A percentile compares a stretch with the other conserved stretches of the same genome.
Evolutionary conservation across 2,113 vertebrate genomes (phyloP).

Genomic region (Gymnorhina tibicen): DNA sequence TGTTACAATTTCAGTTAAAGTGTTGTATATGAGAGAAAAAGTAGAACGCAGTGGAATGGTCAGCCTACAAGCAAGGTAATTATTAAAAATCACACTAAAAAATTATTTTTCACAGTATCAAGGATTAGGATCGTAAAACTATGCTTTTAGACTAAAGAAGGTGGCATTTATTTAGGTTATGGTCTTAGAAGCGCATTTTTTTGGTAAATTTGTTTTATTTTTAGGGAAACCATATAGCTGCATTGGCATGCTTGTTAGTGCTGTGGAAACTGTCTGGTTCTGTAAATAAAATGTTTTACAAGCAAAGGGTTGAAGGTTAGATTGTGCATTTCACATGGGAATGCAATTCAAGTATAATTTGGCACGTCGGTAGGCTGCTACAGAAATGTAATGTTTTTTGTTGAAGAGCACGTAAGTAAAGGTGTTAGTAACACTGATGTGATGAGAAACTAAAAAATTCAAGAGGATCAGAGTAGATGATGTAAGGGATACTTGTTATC

Average conservation of each 20-base stretch:
- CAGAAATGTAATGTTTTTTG: background rate
- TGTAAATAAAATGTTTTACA: background rate
- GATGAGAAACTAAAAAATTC: background rate
- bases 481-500: background rate
- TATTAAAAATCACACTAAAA: background rate
- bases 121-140: background rate
- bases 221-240: background rate
- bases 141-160: background rate
- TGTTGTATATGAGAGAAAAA: background rate
- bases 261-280: background rate
- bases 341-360: background rate
- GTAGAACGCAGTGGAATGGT: background rate
- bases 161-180: background rate
- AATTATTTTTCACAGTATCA: background rate
- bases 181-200: background rate
- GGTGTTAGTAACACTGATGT: background rate
- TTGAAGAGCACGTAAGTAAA: background rate
- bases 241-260: background rate
- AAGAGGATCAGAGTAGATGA: background rate
- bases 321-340: background rate
- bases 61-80: background rate
- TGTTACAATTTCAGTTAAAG: background rate
- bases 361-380: background rate
- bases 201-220: background rate
- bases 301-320: background rate